Percentiles rank a stretch among this genome's conserved stretches.
Evolutionary conservation across 1,140 invertebrate genomes (phyloP).

Genomic region (Monochamus saltuarius): DNA sequence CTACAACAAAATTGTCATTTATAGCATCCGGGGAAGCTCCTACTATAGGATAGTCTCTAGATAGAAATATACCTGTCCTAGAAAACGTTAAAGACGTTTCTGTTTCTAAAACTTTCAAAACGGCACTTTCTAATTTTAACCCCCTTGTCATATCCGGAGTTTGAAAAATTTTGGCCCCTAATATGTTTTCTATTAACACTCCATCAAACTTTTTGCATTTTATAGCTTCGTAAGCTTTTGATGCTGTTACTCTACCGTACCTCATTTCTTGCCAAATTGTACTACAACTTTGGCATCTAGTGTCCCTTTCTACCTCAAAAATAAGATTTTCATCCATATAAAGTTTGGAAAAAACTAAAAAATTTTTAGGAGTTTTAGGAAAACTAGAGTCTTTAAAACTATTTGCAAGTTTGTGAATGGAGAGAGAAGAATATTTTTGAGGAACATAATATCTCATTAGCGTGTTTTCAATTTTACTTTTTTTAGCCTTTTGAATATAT

Average conservation of each 20-base stretch:
- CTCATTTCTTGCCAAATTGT: slow-evolving; percentile 45
- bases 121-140: too few relatives aligned
- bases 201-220: slow-evolving; percentile 47
- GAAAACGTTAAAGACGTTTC: too few relatives aligned
- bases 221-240: slow-evolving; percentile 46
- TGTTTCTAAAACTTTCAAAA: too few relatives aligned
- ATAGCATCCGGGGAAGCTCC: slow-evolving; percentile 54
- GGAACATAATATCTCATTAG: too few relatives aligned
- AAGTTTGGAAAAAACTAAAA: neutral
- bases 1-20: slow-evolving; percentile 52
- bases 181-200: slow-evolving; percentile 42
- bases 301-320: slow-evolving; percentile 23
- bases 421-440: too few relatives aligned
- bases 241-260: slow-evolving; percentile 51
- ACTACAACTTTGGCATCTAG: slow-evolving; percentile 24
- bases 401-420: too few relatives aligned
- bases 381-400: too few relatives aligned
- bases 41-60: slow-evolving; percentile 31
- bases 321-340: neutral
- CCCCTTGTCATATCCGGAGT: slow-evolving; percentile 45
- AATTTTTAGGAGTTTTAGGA: neutral
- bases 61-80: slow-evolving; percentile 34
- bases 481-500: too few relatives aligned
- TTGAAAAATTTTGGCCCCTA: slow-evolving; percentile 36
- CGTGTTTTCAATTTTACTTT: too few relatives aligned